Base-by-base conservation (phyloP, 2,113 vertebrate genomes). In the Tetrax tetrax region DNA sequence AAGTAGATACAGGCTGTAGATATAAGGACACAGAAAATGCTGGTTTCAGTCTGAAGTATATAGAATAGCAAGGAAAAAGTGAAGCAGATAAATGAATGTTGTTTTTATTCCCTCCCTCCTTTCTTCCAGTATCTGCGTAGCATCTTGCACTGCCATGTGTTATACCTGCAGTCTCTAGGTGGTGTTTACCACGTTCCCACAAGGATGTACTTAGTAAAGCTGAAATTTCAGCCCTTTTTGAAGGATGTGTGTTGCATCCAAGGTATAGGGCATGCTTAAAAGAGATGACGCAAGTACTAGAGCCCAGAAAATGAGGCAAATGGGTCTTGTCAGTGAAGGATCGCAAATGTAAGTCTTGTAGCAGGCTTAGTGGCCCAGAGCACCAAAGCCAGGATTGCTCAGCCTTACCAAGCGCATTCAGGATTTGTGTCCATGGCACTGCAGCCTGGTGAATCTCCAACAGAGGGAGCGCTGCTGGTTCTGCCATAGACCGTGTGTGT, bases 371-470 rank as follows among this genome's bases (percentile, higher is more conserved):
- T 72, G 59, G 41, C 35, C 14, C 16, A 14, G 48, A 72, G 35
- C n/a, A 35, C 17, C 37, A 23, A 15, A 41, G 11, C 43, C 38
- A 12, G 53, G 23, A 22, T 82, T 1, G 4, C 37, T 65, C 33
- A 57, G 61, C 38, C 29, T 60, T 48, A 9, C 10, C 9, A 2
- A 31, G 41, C 16, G 0, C 1, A 0, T 43, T 78, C 0, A 5
- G 56, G 53, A 6, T 74, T 59, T 9, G 7, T 38, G 31, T 53
- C 21, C 2, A 0, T 0, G 3, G 63, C 14, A 0, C 68, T 81
- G 72, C 83, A 71, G 37, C 19, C 37, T 75, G 51, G 14, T 69
- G 51, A 48, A 19, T 47, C 41, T 54, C 83, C 83, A 89, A 60
- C 68, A 97, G 89, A 86, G 86, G 93, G 93, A 78, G 71, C 0